Evolutionary conservation across 2,888 invertebrate genomes (phyloP), one percentile per base, ranked within the genome.

Genomic region (Drosophila setosimentum): DNA sequence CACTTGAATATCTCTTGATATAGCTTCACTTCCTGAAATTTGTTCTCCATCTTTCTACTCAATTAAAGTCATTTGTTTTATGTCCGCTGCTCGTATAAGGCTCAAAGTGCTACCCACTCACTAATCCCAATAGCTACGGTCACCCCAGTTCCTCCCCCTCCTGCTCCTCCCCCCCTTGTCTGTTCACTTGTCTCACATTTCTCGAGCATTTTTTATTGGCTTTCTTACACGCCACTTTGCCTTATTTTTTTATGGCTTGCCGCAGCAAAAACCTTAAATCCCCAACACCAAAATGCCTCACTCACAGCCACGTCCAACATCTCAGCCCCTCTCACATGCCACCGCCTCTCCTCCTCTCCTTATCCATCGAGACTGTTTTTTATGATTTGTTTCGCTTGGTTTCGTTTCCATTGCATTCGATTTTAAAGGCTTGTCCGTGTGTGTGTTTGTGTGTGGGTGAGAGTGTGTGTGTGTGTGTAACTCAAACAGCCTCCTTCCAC

Each of bases 311-410:
- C 27, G 11, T 29, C 21, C 7, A 37, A 27, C 27, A 30, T 27
- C 18, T 11, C 18, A 32, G 11, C n/a, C 33, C n/a, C 33, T 0
- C n/a, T n/a, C 29, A 3, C 53, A 33, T 35, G 33, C 24, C 29
- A n/a, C 13, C 24, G 18, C 16, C 27, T 29, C 10, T 13, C 13
- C 10, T 10, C 21, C 27, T 27, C 37, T 50, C 37, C 40, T 42
- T 33, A 27, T 10, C 30, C 45, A 24, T 33, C 32, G 66, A 51
- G 51, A 40, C 35, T 42, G 71, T 73, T 87, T 87, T 84, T 87
- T 87, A 84, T 87, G 86, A 85, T 85, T 87, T 85, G 82, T 77
- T 73, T 73, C 80, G 70, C 76, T 85, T 80, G 79, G 82, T 64
- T 69, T 72, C 74, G 71, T 74, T 82, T 73, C 73, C 76, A 60